Conservation (phyloP, 2,113 vertebrate genomes). For the Poecile atricapillus region DNA sequence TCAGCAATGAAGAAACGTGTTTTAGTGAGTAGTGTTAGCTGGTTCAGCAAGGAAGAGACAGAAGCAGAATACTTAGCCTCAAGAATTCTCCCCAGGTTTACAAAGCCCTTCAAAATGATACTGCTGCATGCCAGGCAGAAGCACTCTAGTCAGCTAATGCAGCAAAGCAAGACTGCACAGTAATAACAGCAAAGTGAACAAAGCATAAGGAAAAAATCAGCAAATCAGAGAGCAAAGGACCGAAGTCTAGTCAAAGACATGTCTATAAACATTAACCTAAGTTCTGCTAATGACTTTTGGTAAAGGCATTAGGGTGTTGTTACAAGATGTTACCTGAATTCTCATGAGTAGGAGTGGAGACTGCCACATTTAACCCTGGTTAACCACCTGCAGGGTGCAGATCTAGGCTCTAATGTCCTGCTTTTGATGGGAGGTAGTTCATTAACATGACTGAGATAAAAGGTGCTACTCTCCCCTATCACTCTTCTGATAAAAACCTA, state of each 20-base stretch:
- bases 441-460: neutral
- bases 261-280: neutral
- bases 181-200: neutral
- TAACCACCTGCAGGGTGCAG: neutral
- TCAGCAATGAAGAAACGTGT: neutral
- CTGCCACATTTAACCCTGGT: accelerated
- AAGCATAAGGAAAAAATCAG: neutral
- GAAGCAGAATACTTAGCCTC: neutral
- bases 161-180: neutral
- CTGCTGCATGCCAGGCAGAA: neutral
- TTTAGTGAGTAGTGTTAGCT: neutral
- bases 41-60: accelerated
- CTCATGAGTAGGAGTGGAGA: too few relatives aligned
- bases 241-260: neutral
- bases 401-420: neutral
- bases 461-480: neutral
- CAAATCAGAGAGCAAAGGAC: neutral
- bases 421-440: neutral
- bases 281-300: neutral
- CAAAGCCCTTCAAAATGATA: accelerated
- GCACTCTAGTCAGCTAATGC: accelerated
- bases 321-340: neutral
- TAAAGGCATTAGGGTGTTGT: neutral
- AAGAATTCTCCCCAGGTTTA: neutral
- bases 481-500: neutral